A percentile compares a stretch with the other conserved stretches of the same genome.
phyloP scores from a whole-genome alignment of 2,797 vertebrate genomes.

The Muscicapa comitata region DNA sequence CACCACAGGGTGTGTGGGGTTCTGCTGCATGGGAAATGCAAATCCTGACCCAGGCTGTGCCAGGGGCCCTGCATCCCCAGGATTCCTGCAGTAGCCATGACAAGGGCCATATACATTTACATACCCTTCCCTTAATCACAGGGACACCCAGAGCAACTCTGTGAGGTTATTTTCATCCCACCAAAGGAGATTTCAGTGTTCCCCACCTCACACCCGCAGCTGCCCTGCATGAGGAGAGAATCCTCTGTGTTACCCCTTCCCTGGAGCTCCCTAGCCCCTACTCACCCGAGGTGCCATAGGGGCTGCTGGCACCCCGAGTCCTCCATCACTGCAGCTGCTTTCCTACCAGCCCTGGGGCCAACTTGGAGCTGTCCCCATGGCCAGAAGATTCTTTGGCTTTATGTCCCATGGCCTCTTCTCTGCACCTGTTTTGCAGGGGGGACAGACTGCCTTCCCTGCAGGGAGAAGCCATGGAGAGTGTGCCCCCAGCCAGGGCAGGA shows the following conservation, averaged over 20 bases:
- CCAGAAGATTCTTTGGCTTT: background rate
- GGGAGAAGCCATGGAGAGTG: background rate
- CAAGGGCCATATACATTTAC: conserved; percentile 57
- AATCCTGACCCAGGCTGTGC: conserved; percentile 2
- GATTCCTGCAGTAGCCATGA: conserved; percentile 61
- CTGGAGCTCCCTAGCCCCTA: background rate
- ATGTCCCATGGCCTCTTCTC: background rate
- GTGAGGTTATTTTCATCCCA: background rate
- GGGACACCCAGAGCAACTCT: conserved; percentile 7
- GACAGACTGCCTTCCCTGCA: background rate
- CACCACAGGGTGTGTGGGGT: fast-evolving
- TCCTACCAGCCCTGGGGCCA: background rate
- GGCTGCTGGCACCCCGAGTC: background rate
- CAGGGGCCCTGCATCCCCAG: conserved; percentile 50
- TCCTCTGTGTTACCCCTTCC: background rate
- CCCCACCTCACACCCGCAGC: fast-evolving
- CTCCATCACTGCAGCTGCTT: fast-evolving
- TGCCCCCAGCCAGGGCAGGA: background rate
- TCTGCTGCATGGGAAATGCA: background rate
- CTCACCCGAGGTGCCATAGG: background rate
- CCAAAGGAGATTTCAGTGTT: background rate
- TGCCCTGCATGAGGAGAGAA: fast-evolving
- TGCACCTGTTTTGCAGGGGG: background rate
- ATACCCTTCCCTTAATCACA: conserved; percentile 65
- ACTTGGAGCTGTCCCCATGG: fast-evolving